phyloP scores from a whole-genome alignment of 2,888 invertebrate genomes.

The Pterostichus niger region DNA sequence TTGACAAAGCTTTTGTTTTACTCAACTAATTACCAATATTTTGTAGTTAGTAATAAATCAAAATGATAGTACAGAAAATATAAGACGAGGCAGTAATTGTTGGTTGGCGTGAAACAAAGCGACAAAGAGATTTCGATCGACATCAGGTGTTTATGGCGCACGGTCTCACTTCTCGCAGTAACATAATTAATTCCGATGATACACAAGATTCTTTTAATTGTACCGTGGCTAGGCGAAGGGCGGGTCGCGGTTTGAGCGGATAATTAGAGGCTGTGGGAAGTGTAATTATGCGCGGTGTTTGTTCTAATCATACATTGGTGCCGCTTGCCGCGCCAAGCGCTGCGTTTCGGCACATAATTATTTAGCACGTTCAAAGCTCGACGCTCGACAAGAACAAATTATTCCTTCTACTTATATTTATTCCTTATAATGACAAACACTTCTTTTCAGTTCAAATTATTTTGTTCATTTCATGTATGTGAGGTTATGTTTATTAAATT shows the following conservation, averaged over 20 bases:
- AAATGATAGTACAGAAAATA: no score
- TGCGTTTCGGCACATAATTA: constrained; percentile 15
- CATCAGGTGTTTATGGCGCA: constrained; percentile 40
- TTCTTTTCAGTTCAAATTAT: neutral
- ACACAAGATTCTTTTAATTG: constrained; percentile 35
- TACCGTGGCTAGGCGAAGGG: constrained; percentile 14
- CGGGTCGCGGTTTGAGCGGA: constrained; percentile 7
- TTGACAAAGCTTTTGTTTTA: neutral
- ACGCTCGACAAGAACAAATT: neutral
- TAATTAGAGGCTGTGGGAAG: constrained; percentile 44
- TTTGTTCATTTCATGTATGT: no score
- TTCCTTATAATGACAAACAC: constrained; percentile 21
- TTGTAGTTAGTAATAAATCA: no score
- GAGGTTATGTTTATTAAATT: no score
- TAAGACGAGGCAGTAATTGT: no score
- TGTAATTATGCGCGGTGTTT: constrained; percentile 33
- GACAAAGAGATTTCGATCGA: neutral
- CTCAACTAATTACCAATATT: neutral
- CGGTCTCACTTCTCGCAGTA: neutral
- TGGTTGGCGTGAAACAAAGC: no score
- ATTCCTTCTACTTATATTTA: neutral
- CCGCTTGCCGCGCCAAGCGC: neutral
- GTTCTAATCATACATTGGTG: constrained; percentile 19
- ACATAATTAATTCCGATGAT: constrained; percentile 54
- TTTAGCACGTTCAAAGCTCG: constrained; percentile 12